A percentile compares a stretch with the other conserved stretches of the same genome.
phyloP scores from a whole-genome alignment of 2,113 vertebrate species.

The Papio anubis region DNA sequence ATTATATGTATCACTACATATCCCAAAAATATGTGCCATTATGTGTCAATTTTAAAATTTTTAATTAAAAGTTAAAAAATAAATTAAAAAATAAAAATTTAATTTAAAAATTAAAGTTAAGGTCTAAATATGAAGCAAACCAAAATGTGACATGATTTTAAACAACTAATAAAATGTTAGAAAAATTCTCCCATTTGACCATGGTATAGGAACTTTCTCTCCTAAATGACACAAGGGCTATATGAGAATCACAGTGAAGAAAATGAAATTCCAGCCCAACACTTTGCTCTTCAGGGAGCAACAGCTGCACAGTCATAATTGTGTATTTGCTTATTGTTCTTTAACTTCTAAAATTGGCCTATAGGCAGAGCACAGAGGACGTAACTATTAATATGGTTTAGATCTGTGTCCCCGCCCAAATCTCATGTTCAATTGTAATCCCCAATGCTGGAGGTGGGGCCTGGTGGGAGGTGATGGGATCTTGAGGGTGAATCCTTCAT shows the following conservation, averaged over 20 bases:
- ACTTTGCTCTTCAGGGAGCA: neutral
- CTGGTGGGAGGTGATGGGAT: no score
- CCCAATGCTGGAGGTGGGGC: no score
- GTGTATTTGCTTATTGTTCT: neutral
- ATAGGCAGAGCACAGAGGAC: neutral
- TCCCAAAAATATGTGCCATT: no score
- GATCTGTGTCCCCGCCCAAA: no score
- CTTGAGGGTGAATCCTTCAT: no score
- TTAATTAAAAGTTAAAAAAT: no score
- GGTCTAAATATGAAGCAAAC: neutral
- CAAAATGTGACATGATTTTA: slow-evolving; percentile 15
- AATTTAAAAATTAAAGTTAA: neutral
- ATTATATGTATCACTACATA: no score
- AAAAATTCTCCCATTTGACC: neutral
- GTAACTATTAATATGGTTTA: neutral
- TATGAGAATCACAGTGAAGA: neutral
- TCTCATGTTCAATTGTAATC: no score
- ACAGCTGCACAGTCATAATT: neutral
- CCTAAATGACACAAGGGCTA: neutral
- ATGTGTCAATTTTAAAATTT: no score
- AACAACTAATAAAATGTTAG: neutral
- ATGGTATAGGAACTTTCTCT: neutral
- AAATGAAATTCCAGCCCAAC: neutral
- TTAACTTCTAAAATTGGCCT: neutral
- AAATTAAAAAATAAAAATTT: no score